Conservation (phyloP, 1,140 invertebrate species). For the Stegodyphus dumicola region DNA sequence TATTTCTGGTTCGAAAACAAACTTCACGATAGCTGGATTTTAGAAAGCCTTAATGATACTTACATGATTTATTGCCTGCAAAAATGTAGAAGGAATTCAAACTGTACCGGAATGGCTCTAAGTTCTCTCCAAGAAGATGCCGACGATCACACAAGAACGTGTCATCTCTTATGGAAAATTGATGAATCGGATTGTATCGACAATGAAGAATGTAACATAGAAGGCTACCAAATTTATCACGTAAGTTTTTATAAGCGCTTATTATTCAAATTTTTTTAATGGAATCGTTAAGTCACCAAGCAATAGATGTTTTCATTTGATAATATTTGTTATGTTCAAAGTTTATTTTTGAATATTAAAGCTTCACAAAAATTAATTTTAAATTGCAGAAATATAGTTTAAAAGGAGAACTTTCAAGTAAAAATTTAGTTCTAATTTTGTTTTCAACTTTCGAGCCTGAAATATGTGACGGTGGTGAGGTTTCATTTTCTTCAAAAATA, state of each 20-base stretch:
- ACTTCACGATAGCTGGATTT: conserved; percentile 21
- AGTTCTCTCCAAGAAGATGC: neutral
- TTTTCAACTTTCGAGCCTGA: too few relatives aligned
- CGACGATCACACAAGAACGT: conserved; percentile 2
- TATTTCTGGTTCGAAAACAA: conserved; percentile 39
- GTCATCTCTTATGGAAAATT: neutral
- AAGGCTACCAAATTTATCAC: conserved; percentile 41
- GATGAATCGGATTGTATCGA: conserved; percentile 20
- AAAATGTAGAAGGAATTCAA: conserved; percentile 9
- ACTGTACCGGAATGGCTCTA: conserved; percentile 14
- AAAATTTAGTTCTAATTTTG: too few relatives aligned
- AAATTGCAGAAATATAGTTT: too few relatives aligned
- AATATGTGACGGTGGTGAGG: too few relatives aligned
- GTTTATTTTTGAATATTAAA: too few relatives aligned
- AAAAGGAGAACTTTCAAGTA: too few relatives aligned
- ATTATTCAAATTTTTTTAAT: too few relatives aligned
- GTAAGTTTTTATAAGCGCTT: neutral
- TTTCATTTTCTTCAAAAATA: too few relatives aligned
- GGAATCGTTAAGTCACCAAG: too few relatives aligned
- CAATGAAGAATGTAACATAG: neutral
- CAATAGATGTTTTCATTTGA: too few relatives aligned
- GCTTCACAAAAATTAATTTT: too few relatives aligned
- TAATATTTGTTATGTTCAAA: too few relatives aligned
- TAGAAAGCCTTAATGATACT: conserved; percentile 8
- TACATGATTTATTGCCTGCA: conserved; percentile 26